Conservation (phyloP, 30 jellyfish, hydroid and myxozoan species). For the Turritopsis rubra region DNA sequence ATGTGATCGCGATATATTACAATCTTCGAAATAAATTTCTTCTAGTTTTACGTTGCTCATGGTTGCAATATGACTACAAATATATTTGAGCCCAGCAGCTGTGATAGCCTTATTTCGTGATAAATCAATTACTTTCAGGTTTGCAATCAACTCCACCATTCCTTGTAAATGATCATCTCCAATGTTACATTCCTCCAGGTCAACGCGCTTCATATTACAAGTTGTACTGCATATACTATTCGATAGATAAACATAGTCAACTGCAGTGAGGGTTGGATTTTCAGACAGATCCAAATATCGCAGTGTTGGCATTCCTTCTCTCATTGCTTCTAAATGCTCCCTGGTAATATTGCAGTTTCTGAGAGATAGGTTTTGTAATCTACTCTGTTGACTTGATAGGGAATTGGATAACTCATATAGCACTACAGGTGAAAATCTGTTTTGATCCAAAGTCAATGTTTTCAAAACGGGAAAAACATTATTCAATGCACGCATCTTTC, state of each 20-base stretch:
- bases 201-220: background rate
- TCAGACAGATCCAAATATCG: background rate
- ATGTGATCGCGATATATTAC: background rate
- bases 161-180: background rate
- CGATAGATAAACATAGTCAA: background rate
- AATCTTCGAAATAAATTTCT: background rate
- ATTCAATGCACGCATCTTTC: background rate
- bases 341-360: conserved; percentile 1
- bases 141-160: background rate
- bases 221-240: background rate
- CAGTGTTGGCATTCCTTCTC: background rate
- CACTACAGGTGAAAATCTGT: background rate
- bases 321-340: conserved; percentile 3
- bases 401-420: background rate
- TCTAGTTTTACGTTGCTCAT: background rate
- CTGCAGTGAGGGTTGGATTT: background rate
- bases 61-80: background rate
- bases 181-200: background rate
- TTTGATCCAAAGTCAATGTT: background rate
- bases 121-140: conserved; percentile 3
- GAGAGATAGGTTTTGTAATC: background rate
- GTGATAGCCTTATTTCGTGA: background rate
- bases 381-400: background rate
- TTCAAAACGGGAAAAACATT: background rate
- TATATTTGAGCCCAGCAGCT: background rate